A percentile compares a stretch with the other conserved stretches of the same genome.
Evolutionary conservation across 2,113 vertebrate genomes (phyloP).

Genomic region (Cyanoliseus patagonus): DNA sequence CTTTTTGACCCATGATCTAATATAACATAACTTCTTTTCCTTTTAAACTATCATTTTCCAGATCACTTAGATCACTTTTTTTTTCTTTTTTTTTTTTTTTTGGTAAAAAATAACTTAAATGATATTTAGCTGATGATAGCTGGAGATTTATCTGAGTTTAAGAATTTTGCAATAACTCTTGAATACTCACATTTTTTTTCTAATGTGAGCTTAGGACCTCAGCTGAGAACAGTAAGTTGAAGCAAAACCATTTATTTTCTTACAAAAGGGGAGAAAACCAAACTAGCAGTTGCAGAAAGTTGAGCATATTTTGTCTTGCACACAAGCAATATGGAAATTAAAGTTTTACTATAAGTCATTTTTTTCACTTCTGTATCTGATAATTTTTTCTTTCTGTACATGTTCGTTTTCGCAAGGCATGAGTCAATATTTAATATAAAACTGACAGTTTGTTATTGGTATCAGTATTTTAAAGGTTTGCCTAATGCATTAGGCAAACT

Average conservation of each 20-base stretch:
- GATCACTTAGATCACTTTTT: not conserved
- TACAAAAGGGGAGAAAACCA: not conserved
- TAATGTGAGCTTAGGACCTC: not conserved
- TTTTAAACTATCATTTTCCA: not conserved
- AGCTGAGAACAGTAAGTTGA: not conserved
- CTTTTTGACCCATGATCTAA: not conserved
- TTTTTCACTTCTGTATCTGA: not conserved
- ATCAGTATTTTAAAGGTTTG: constrained; percentile 19
- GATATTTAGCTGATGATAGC: not conserved
- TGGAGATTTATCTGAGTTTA: not conserved
- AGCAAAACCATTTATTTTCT: not conserved
- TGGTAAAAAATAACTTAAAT: not conserved
- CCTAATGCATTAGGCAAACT: constrained; percentile 22
- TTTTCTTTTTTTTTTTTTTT: too few relatives aligned
- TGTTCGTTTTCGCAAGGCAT: not conserved
- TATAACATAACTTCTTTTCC: not conserved
- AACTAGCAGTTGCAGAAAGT: not conserved
- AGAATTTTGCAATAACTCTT: not conserved
- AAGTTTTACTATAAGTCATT: not conserved
- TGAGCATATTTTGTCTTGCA: not conserved
- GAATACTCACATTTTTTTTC: not conserved
- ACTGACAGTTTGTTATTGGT: not conserved
- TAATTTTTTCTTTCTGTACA: not conserved
- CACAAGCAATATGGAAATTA: not conserved
- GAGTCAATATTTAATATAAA: constrained; percentile 49